Conservation (phyloP, 2,797 vertebrate species). For the Eremophila alpestris region DNA sequence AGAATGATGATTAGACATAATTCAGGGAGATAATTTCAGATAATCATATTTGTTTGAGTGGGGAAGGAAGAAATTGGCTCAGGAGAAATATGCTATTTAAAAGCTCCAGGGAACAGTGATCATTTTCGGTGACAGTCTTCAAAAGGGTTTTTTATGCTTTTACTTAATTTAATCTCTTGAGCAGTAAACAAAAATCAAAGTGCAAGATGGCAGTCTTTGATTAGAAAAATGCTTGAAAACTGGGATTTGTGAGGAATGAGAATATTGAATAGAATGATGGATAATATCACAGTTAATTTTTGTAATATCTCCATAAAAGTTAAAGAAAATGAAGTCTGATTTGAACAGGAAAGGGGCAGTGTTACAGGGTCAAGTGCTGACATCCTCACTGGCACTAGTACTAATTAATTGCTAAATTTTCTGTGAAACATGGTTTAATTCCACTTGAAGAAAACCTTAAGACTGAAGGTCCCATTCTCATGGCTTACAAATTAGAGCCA, state of each 20-base stretch:
- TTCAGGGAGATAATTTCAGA: constrained; percentile 58
- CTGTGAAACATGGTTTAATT: not conserved
- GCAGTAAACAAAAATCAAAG: not conserved
- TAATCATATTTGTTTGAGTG: constrained; percentile 50
- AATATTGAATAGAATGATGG: not conserved
- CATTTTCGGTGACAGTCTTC: not conserved
- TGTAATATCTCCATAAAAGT: not conserved
- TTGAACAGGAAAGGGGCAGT: not conserved
- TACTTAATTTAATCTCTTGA: constrained; percentile 43
- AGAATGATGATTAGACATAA: constrained; percentile 51
- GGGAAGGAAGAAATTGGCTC: constrained; percentile 35
- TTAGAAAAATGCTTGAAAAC: not conserved
- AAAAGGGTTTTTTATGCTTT: not conserved
- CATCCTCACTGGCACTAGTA: not conserved
- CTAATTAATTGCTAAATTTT: not conserved
- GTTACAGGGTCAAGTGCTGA: not conserved
- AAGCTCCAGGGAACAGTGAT: not conserved
- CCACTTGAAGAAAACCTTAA: not conserved
- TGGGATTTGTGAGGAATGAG: not conserved
- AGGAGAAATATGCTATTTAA: constrained; percentile 7
- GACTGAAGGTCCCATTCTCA: not conserved
- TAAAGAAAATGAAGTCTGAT: not conserved
- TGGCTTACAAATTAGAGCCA: not conserved
- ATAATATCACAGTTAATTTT: not conserved
- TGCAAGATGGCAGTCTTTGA: not conserved